Conservation (phyloP, 2,113 vertebrate genomes). For the Cinclus cinclus region DNA sequence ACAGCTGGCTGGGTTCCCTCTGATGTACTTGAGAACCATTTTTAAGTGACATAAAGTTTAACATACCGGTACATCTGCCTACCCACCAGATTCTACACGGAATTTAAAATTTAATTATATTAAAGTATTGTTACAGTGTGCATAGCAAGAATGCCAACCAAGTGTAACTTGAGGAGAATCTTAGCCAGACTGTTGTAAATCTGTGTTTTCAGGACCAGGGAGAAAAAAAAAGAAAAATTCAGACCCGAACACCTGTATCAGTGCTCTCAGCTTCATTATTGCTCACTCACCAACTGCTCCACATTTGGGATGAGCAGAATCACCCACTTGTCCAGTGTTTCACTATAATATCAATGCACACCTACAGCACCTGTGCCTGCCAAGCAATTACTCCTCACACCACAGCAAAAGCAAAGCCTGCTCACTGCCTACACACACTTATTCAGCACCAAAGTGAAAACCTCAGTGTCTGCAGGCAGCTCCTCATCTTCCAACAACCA, state of each 20-base stretch:
- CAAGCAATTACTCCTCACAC: not conserved
- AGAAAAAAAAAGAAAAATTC: not conserved
- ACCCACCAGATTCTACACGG: conserved; percentile 89
- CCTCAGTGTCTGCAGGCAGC: not conserved
- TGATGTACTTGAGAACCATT: conserved; percentile 93
- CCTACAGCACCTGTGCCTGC: not conserved
- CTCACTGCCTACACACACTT: not conserved
- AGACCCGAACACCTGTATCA: not conserved
- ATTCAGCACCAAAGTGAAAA: not conserved
- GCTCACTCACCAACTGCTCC: not conserved
- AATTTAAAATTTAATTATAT: conserved; percentile 91
- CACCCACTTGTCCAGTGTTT: not conserved
- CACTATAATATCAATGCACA: not conserved
- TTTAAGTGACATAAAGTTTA: conserved; percentile 99
- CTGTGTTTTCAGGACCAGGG: not conserved
- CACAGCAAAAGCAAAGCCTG: conserved; percentile 1
- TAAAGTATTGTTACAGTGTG: conserved; percentile 74
- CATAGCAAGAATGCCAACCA: conserved; percentile 61
- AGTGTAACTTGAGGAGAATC: conserved; percentile 62
- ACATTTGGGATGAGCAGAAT: not conserved
- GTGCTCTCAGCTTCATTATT: not conserved
- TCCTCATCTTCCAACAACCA: not conserved
- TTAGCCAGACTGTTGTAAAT: conserved; percentile 19
- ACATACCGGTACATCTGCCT: conserved; percentile 89
- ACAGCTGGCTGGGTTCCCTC: conserved; percentile 90